Percentiles rank a stretch among this genome's conserved stretches.
phyloP scores from a whole-genome alignment of 2,797 vertebrate species.

The Acanthurus lineatus region DNA sequence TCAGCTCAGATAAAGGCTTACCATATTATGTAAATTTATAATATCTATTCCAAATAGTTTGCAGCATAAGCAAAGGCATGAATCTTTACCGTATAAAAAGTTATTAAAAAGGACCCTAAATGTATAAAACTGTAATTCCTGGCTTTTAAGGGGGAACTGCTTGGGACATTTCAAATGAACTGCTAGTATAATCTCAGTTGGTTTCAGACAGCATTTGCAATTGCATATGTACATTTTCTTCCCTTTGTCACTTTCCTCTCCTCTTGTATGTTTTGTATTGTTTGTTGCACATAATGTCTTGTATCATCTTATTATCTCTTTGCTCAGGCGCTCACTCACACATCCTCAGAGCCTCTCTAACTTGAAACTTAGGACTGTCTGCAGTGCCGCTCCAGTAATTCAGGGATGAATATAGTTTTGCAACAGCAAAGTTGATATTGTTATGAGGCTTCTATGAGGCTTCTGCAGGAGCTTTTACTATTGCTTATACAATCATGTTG shows the following conservation, averaged over 20 bases:
- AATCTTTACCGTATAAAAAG: neutral
- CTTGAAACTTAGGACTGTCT: neutral
- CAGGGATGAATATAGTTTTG: neutral
- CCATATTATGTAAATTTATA: neutral
- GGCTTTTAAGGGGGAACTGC: neutral
- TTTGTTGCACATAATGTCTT: neutral
- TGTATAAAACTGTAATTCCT: neutral
- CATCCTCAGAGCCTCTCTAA: neutral
- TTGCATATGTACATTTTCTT: neutral
- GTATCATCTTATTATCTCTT: neutral
- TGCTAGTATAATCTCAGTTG: neutral
- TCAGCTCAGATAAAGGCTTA: neutral
- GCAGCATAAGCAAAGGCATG: neutral
- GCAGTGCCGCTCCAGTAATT: conserved; percentile 2
- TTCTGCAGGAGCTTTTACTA: no score
- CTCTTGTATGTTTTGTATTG: neutral
- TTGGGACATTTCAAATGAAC: neutral
- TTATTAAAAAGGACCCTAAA: neutral
- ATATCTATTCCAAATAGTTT: neutral
- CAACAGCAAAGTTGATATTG: neutral
- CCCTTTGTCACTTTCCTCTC: neutral
- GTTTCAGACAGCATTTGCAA: neutral
- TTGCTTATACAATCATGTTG: neutral
- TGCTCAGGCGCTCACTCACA: neutral
- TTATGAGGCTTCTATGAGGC: neutral